phyloP scores from a whole-genome alignment of 2,113 vertebrate species.

The Ictidomys tridecemlineatus region DNA sequence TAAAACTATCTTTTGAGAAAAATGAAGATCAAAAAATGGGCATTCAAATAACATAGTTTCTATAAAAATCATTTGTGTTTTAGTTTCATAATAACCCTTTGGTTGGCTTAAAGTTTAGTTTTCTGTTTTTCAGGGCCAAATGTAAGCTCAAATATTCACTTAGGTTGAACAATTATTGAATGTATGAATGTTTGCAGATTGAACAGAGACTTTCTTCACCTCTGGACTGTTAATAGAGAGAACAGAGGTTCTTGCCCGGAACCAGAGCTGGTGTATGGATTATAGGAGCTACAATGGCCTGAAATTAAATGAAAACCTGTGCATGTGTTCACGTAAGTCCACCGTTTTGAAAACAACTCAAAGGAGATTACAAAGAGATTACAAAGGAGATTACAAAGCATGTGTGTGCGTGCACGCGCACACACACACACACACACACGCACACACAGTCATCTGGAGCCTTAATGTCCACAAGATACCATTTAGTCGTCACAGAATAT shows the following conservation, averaged over 20 bases:
- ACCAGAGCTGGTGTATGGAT: neutral
- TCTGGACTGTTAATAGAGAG: neutral
- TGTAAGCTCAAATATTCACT: neutral
- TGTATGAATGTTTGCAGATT: neutral
- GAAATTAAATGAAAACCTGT: neutral
- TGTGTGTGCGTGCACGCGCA: too few relatives aligned
- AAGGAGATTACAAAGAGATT: neutral
- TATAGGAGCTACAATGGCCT: neutral
- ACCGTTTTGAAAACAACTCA: neutral
- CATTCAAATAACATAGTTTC: neutral
- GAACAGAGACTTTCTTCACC: neutral
- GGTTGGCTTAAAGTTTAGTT: neutral
- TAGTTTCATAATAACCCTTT: neutral
- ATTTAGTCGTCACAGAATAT: neutral
- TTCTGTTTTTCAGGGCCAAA: neutral
- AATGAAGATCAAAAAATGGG: neutral
- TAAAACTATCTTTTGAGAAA: neutral
- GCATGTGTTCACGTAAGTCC: neutral
- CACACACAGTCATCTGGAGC: neutral
- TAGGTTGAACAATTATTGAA: neutral
- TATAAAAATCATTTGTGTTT: neutral
- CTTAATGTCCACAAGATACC: neutral
- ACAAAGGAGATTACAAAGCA: neutral
- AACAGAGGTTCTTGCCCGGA: fast-evolving
- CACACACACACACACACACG: neutral